Percentiles rank a stretch among this genome's conserved stretches.
phyloP scores from a whole-genome alignment of 2,888 invertebrate genomes.

The Tenthredo livida region DNA sequence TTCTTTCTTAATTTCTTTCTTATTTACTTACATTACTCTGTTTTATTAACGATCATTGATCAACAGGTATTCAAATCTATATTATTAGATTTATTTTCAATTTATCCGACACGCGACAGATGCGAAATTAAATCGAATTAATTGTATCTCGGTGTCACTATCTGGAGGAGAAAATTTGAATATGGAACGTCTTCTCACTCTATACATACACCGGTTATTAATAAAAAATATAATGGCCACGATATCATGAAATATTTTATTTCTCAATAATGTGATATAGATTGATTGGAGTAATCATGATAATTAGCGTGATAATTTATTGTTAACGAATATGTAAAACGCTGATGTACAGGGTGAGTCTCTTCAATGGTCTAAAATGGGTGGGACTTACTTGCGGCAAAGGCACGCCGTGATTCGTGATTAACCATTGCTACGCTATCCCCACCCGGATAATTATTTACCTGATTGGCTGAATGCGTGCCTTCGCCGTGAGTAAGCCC shows the following conservation, averaged over 20 bases:
- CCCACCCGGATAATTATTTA: too few relatives aligned
- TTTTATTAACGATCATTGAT: constrained; percentile 7
- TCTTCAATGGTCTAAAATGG: too few relatives aligned
- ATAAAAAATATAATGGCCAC: not conserved
- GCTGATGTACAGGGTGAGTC: not conserved
- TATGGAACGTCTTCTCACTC: constrained; percentile 32
- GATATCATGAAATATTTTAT: constrained; percentile 23
- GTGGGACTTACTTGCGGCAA: too few relatives aligned
- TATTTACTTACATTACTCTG: constrained; percentile 26
- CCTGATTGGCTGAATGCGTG: too few relatives aligned
- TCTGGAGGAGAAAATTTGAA: not conserved
- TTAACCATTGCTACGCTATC: too few relatives aligned
- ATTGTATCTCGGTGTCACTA: not conserved
- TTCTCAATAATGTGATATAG: not conserved
- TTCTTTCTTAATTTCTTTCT: not conserved
- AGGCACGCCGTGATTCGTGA: too few relatives aligned
- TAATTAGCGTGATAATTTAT: not conserved
- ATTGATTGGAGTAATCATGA: not conserved
- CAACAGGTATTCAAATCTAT: constrained; percentile 11
- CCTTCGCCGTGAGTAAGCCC: too few relatives aligned
- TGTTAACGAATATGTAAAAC: not conserved
- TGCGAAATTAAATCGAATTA: not conserved
- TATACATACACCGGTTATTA: constrained; percentile 18
- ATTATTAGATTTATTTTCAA: not conserved
- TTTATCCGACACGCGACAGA: not conserved